These are phyloP conservation scores for Rhamphomyia laevipes DNA, from an alignment of 2,888 invertebrate genomes.

Conservation along the genomic window DNA sequence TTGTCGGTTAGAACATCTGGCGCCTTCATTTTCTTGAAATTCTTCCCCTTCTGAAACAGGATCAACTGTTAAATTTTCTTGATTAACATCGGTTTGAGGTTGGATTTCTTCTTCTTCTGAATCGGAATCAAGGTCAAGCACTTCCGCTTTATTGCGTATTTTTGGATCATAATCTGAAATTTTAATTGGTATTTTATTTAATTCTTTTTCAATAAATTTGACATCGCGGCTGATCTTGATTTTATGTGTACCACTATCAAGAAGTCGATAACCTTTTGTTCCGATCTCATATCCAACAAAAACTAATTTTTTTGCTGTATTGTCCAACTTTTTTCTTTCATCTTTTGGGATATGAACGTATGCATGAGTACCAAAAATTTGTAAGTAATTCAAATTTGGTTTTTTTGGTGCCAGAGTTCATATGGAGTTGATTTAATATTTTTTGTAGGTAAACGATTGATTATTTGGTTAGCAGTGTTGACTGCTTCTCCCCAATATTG, in stretches of 20 bases:
- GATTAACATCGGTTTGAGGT: neutral
- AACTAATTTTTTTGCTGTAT: constrained; percentile 6
- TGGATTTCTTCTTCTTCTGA: neutral
- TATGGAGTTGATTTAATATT: constrained; percentile 7
- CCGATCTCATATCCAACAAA: constrained; percentile 14
- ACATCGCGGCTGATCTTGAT: constrained; percentile 11
- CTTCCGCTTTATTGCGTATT: neutral
- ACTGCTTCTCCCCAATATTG: constrained; percentile 4
- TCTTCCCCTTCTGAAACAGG: neutral
- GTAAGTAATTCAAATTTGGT: constrained; percentile 1
- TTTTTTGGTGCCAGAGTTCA: constrained; percentile 13
- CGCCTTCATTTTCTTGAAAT: neutral
- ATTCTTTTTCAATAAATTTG: neutral
- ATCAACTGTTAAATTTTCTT: neutral
- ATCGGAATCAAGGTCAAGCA: neutral
- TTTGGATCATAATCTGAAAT: neutral
- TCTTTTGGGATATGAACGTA: constrained; percentile 10
- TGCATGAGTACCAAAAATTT: constrained; percentile 4
- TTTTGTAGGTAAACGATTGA: neutral
- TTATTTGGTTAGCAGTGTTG: constrained; percentile 3
- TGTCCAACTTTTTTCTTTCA: constrained; percentile 12
- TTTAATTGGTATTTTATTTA: neutral
- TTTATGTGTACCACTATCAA: constrained; percentile 2
- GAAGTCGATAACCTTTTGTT: no score
- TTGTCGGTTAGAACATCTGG: neutral